Evolutionary conservation across 2,888 invertebrate species (phyloP).

Genomic region (Papilio gigon): DNA sequence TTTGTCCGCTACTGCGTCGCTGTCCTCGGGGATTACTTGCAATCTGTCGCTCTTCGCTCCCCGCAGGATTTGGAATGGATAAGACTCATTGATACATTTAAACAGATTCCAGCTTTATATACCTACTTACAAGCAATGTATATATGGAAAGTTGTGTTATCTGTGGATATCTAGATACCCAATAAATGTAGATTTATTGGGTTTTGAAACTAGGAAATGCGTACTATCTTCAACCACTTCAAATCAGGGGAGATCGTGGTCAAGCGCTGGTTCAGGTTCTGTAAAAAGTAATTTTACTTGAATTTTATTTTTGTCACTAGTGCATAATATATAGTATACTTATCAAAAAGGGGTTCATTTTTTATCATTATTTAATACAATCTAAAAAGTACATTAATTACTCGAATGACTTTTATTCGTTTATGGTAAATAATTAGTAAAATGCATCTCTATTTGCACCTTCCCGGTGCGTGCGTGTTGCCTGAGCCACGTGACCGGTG

Average conservation of each 20-base stretch:
- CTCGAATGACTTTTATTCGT: conserved; percentile 8
- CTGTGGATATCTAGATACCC: not conserved
- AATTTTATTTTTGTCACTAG: too few relatives aligned
- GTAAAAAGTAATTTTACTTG: too few relatives aligned
- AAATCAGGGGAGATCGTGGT: too few relatives aligned
- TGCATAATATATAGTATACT: too few relatives aligned
- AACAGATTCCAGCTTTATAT: not conserved
- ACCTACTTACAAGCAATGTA: not conserved
- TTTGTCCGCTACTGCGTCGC: conserved; percentile 28
- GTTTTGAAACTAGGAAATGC: not conserved
- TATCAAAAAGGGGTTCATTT: not conserved
- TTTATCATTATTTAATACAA: not conserved
- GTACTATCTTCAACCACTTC: too few relatives aligned
- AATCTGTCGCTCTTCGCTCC: conserved; percentile 21
- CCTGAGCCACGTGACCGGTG: conserved; percentile 55
- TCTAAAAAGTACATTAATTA: conserved; percentile 1
- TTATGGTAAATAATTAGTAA: conserved; percentile 38
- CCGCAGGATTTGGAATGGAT: not conserved
- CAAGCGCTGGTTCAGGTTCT: too few relatives aligned
- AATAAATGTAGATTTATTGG: not conserved
- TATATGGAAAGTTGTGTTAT: not conserved
- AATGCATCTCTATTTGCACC: conserved; percentile 55
- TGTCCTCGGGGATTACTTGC: conserved; percentile 28
- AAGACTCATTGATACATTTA: not conserved
- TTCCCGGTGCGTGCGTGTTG: conserved; percentile 53